Percentiles rank a stretch among this genome's conserved stretches.
These are phyloP conservation scores for Trilocha varians DNA, from an alignment of 2,888 invertebrate species.

Conservation along the genomic window DNA sequence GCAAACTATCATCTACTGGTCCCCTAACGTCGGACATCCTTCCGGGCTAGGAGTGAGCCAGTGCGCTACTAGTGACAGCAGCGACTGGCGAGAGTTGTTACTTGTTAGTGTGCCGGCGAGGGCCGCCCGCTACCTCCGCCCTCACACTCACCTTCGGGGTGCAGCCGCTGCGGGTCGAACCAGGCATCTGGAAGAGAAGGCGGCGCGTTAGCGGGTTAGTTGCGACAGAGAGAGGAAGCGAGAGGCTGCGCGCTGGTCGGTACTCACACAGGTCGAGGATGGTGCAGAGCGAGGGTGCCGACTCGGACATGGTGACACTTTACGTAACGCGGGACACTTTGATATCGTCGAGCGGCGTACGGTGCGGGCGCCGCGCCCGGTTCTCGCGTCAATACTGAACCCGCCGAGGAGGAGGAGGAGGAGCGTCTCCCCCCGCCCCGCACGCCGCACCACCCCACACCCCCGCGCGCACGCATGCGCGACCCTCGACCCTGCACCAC, in stretches of 20 bases:
- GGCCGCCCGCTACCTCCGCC: conserved; percentile 37
- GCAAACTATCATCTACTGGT: conserved; percentile 17
- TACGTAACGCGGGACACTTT: conserved; percentile 54
- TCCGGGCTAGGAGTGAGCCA: conserved; percentile 2
- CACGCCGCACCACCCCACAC: conserved; percentile 24
- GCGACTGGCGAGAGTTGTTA: too few relatives aligned
- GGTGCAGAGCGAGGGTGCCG: conserved; percentile 65
- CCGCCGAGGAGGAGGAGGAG: too few relatives aligned
- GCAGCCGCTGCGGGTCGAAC: conserved; percentile 93
- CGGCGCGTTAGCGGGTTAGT: conserved; percentile 72
- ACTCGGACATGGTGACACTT: conserved; percentile 61
- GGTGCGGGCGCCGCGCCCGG: conserved; percentile 70
- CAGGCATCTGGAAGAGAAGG: conserved; percentile 89
- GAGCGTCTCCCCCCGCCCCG: conserved; percentile 30
- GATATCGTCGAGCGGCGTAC: conserved; percentile 42
- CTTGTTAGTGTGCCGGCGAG: conserved; percentile 27
- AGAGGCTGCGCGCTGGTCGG: conserved; percentile 39
- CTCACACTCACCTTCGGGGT: conserved; percentile 87
- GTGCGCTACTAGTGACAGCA: too few relatives aligned
- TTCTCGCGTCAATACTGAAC: conserved; percentile 73
- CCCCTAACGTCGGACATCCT: not conserved
- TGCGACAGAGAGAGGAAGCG: conserved; percentile 57
- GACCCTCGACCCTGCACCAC: conserved; percentile 17
- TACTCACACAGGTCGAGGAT: conserved; percentile 66
- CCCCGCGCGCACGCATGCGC: conserved; percentile 17